Percentiles rank a stretch among this genome's conserved stretches.
These are phyloP conservation scores for Magallana gigas DNA, from an alignment of 1,140 invertebrate genomes.

Conservation along the genomic window DNA sequence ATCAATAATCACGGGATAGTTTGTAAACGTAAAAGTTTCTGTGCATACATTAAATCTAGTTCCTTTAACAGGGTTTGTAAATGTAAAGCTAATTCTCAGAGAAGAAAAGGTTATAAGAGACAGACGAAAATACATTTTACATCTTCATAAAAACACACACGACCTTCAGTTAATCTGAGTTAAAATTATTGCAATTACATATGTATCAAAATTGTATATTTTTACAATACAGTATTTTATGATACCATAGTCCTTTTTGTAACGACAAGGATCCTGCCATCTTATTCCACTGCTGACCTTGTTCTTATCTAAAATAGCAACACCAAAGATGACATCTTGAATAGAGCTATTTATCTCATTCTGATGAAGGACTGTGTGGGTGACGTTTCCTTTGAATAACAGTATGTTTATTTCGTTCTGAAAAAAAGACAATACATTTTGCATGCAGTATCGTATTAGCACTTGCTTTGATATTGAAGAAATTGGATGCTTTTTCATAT, in stretches of 20 bases:
- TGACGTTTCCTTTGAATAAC: background rate
- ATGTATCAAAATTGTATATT: background rate
- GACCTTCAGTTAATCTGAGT: too few species aligned
- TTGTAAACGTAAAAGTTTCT: background rate
- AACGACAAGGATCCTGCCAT: background rate
- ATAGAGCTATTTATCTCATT: background rate
- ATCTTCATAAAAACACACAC: background rate
- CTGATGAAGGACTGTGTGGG: background rate
- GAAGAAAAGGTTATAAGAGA: background rate
- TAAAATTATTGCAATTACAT: background rate
- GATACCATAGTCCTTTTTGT: background rate
- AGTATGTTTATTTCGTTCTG: background rate
- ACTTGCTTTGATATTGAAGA: too few species aligned
- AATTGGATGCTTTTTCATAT: too few species aligned
- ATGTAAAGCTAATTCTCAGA: background rate
- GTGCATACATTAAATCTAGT: background rate
- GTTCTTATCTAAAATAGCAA: background rate
- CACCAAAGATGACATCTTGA: background rate
- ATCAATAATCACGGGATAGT: too few species aligned
- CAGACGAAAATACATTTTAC: too few species aligned
- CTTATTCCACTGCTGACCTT: background rate
- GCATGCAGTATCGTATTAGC: too few species aligned
- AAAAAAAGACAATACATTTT: background rate
- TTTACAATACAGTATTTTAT: background rate
- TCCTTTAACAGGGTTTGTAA: background rate